phyloP scores from a whole-genome alignment of 2,888 invertebrate species.

The Zhengitettix transpicula region DNA sequence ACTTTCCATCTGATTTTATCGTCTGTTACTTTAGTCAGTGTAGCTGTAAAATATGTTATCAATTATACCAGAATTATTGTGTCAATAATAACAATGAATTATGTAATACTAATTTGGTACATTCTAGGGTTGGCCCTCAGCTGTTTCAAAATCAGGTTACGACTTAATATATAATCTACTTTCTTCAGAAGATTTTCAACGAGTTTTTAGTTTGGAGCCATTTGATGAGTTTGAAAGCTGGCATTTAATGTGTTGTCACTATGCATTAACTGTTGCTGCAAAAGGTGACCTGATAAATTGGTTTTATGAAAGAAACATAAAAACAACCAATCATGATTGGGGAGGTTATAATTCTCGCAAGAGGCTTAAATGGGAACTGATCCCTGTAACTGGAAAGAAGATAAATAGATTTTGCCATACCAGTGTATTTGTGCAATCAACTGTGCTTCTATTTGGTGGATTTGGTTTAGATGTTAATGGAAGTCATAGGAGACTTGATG shows the following conservation, averaged over 20 bases:
- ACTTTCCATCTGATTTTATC: too few relatives aligned
- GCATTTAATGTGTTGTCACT: conserved; percentile 30
- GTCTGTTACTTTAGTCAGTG: too few relatives aligned
- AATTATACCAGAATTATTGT: too few relatives aligned
- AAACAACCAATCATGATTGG: not conserved
- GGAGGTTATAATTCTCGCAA: too few relatives aligned
- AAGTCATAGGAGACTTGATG: not conserved
- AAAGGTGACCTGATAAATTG: conserved; percentile 14
- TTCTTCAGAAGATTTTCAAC: conserved; percentile 18
- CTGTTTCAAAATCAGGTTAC: conserved; percentile 14
- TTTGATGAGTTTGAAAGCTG: conserved; percentile 34
- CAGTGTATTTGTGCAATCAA: not conserved
- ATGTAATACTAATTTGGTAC: not conserved
- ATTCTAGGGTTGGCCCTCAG: conserved; percentile 15
- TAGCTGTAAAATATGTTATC: not conserved
- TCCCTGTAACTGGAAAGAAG: not conserved
- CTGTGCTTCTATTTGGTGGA: conserved; percentile 11
- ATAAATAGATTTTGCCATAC: not conserved
- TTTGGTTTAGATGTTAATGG: conserved; percentile 9
- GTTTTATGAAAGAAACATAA: not conserved
- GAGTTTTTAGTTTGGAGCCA: conserved; percentile 24
- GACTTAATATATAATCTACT: conserved; percentile 21
- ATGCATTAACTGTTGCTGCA: conserved; percentile 24
- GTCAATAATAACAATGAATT: not conserved
- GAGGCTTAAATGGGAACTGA: too few relatives aligned